A percentile compares a stretch with the other conserved stretches of the same genome.
Evolutionary conservation across 2,888 invertebrate species (phyloP).

Genomic region (Trisateles emortualis): DNA sequence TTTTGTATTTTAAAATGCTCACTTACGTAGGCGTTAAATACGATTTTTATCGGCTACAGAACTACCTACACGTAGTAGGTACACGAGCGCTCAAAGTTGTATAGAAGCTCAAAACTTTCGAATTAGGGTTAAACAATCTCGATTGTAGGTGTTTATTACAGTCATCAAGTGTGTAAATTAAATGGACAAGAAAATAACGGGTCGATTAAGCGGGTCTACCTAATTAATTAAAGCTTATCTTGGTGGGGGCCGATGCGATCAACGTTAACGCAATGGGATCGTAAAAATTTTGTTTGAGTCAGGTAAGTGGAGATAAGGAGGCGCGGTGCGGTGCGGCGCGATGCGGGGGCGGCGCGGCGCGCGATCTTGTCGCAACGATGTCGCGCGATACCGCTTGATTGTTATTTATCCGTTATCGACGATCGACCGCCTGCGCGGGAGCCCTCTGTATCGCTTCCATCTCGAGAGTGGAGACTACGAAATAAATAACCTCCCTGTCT

Average conservation of each 20-base stretch:
- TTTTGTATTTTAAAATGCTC: slow-evolving; percentile 29
- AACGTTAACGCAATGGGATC: slow-evolving; percentile 67
- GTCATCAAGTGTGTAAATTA: slow-evolving; percentile 71
- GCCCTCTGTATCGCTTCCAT: slow-evolving; percentile 60
- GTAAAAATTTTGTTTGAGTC: slow-evolving; percentile 68
- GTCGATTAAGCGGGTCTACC: slow-evolving; percentile 68
- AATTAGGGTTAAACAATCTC: slow-evolving; percentile 64
- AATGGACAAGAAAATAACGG: slow-evolving; percentile 71
- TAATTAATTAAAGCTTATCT: slow-evolving; percentile 77
- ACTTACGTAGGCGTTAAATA: slow-evolving; percentile 31
- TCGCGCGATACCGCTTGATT: slow-evolving; percentile 73
- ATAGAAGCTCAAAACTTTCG: slow-evolving; percentile 56
- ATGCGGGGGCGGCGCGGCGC: slow-evolving; percentile 45
- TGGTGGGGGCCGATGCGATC: slow-evolving; percentile 59
- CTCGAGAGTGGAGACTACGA: slow-evolving; percentile 54
- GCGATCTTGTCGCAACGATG: slow-evolving; percentile 60
- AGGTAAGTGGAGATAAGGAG: slow-evolving; percentile 60
- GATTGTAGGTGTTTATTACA: slow-evolving; percentile 72
- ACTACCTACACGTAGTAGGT: slow-evolving; percentile 24
- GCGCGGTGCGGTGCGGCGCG: slow-evolving; percentile 40
- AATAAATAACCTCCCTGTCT: slow-evolving; percentile 61
- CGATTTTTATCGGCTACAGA: slow-evolving; percentile 33
- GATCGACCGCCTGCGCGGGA: slow-evolving; percentile 68
- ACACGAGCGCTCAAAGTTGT: slow-evolving; percentile 29
- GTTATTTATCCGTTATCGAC: slow-evolving; percentile 76